Base-by-base conservation (phyloP, 2,797 vertebrate species). In the Furcifer pardalis region DNA sequence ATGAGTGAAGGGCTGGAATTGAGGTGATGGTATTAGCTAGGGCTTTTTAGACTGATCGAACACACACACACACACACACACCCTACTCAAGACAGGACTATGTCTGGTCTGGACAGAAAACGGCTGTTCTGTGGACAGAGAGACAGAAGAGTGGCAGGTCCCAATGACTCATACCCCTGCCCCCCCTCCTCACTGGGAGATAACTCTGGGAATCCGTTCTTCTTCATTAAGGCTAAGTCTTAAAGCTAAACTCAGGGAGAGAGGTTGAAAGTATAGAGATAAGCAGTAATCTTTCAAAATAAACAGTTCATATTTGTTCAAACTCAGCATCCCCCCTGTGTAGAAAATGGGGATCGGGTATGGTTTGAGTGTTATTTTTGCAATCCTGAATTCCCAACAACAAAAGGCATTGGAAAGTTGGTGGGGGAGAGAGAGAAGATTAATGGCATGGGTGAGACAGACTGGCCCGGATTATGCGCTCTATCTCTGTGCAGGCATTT, bases 221-320 rank as follows among this genome's bases (percentile, higher is more conserved):
- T 85, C 78, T 88, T 63, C 68, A 82, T 77, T 8, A 2, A 69
- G 2, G 46, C 82, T 37, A 79, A 86, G 79, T 81, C 85, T 40
- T 32, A 30, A 77, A 17, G 40, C 49, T 37, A 81, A 87, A 79
- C 68, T 1, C 44, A 30, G 81, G 86, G 77, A 92, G 87, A 88
- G 85, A 87, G 87, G 87, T 63, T 90, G 93, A 92, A 87, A 89
- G 87, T 77, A 82, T 62, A 89, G 90, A 89, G 91, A 83, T 91
- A 83, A 92, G 90, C 74, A 49, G 71, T 81, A 91, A 93, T 89
- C 88, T 92, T 86, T 89, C 79, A 82, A 87, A 80, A 76, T 83
- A 89, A 94, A 91, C 83, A 69, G 62, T 81, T 86, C 66, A 10
- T 44, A 66, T 77, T 74, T 66, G 74, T 81, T 87, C 89, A 79